These are phyloP conservation scores for Calameuta filiformis DNA, from an alignment of 2,888 invertebrate genomes.

Conservation along the genomic window DNA sequence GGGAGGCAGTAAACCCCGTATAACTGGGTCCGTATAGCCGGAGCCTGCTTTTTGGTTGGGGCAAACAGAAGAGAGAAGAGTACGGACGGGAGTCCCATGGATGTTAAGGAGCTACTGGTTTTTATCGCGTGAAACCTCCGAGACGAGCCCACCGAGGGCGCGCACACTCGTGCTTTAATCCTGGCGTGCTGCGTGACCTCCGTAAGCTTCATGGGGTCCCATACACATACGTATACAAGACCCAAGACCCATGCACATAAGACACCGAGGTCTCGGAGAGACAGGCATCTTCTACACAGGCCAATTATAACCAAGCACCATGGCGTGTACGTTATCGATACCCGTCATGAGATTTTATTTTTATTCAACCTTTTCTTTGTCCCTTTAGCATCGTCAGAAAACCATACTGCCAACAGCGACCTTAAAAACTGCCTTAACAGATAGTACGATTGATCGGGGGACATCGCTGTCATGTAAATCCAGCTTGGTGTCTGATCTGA, in stretches of 20 bases:
- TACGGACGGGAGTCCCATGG: conserved; percentile 12
- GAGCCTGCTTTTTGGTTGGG: neutral
- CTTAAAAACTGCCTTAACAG: neutral
- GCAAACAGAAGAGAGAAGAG: neutral
- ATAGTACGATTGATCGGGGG: neutral
- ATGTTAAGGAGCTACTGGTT: conserved; percentile 37
- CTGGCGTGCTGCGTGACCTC: conserved; percentile 10
- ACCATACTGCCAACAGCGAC: neutral
- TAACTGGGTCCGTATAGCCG: neutral
- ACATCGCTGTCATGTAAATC: neutral
- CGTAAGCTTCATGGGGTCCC: neutral
- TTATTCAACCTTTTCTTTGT: neutral
- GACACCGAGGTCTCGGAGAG: neutral
- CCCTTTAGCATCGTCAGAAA: neutral
- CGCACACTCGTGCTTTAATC: conserved; percentile 16
- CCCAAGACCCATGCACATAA: neutral
- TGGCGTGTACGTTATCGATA: neutral
- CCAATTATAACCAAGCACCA: neutral
- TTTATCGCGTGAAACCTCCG: conserved; percentile 37
- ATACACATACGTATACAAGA: neutral
- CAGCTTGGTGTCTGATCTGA: neutral
- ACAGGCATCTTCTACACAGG: neutral
- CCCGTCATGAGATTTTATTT: neutral
- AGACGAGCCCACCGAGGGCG: conserved; percentile 27
- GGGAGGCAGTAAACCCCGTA: neutral